Evolutionary conservation across 2,113 vertebrate species (phyloP), one percentile per base, ranked within the genome.

Genomic region (Oryzias celebensis): DNA sequence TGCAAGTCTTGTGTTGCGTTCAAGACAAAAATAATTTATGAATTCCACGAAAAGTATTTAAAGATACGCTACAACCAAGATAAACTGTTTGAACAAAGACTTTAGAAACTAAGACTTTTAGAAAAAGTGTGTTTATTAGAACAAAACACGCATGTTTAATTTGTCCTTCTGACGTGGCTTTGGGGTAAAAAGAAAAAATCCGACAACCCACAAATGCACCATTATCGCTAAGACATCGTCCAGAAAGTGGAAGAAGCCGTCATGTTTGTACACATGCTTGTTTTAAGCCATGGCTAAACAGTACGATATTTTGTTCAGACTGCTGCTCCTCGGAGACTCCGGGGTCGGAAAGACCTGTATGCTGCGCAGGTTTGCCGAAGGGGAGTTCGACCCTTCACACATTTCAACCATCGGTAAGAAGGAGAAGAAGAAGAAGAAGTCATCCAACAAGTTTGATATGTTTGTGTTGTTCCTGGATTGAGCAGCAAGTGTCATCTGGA

Each of bases 341-440:
- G 96, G 95, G 36, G 95, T 98, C 51, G 96, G 96, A 60, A 98
- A 98, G 90, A 97, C 95, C 6, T 97, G 94, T 78, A 91, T 98
- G 88, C 68, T 97, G 68, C 94, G 94, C 84, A 90, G 94, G 72
- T 97, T 97, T 93, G 95, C 95, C 59, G 96, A 97, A 67, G 93
- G 93, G 80, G 94, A 95, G 76, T 98, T 95, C 88, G 94, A 97
- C 78, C 85, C 93, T 52, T 91, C 93, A 45, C 95, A 97, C 75
- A 96, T 98, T 85, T 96, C 96, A 83, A 98, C 95, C 72, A 96
- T 97, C 86, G 95, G 96, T 96, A 94, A 62, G 56, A 17, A 1
- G n/a, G n/a, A n/a, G 22, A 52, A 14, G 26, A 26, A 28, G 26
- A 20, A 20, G 20, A 48, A 50, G 52, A 62, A 93, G 92, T 1